A percentile compares a stretch with the other conserved stretches of the same genome.
Conservation (phyloP, 2,888 invertebrate species). For the Carcina quercana region DNA sequence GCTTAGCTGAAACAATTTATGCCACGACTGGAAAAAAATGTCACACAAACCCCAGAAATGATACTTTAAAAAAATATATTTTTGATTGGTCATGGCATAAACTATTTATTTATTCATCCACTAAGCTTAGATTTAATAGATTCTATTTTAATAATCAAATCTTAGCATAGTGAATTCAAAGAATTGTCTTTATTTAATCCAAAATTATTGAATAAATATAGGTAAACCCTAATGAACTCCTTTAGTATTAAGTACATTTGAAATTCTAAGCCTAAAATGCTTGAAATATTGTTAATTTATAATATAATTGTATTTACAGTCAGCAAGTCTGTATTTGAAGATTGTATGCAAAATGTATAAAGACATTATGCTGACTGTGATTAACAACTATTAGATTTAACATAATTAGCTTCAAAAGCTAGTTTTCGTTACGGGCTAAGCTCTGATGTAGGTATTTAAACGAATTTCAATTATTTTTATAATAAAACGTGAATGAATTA, state of each 20-base stretch:
- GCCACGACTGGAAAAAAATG: no score
- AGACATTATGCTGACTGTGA: slow-evolving; percentile 2
- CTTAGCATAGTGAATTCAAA: no score
- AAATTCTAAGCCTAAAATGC: slow-evolving; percentile 1
- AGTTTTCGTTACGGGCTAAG: slow-evolving; percentile 54
- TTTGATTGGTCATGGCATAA: no score
- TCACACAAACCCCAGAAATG: no score
- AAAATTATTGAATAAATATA: slow-evolving; percentile 8
- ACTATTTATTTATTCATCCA: no score
- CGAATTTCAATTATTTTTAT: slow-evolving; percentile 67
- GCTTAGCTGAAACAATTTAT: no score
- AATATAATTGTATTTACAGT: neutral
- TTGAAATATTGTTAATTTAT: slow-evolving; percentile 1
- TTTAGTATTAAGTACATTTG: slow-evolving; percentile 1
- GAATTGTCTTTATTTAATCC: no score
- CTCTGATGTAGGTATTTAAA: slow-evolving; percentile 53
- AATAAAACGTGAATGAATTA: slow-evolving; percentile 40
- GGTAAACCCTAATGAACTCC: neutral
- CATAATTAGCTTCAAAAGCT: slow-evolving; percentile 53
- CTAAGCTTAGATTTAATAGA: no score
- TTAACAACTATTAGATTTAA: slow-evolving; percentile 1
- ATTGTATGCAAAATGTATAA: neutral
- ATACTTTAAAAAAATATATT: no score
- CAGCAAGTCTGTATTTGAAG: neutral
- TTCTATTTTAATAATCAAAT: no score